Conservation (phyloP, 2,797 vertebrate species). For the Emydoidea blandingii region DNA sequence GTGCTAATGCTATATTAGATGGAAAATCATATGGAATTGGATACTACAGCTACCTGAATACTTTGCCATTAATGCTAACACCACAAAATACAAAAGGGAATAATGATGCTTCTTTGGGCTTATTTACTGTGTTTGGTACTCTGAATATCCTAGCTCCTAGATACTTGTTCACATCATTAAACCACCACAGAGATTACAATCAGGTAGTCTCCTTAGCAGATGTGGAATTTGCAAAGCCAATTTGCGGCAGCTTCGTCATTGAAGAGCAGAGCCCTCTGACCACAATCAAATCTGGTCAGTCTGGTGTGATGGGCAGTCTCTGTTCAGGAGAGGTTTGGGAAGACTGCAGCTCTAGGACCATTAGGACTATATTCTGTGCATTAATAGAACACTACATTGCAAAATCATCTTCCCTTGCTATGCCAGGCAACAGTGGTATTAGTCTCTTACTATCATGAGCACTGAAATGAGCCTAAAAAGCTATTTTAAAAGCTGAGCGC, state of each 20-base stretch:
- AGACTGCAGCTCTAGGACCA: not conserved
- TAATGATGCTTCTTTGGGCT: not conserved
- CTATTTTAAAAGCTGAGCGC: conserved; percentile 20
- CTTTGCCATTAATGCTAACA: not conserved
- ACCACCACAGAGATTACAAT: not conserved
- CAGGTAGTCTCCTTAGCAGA: not conserved
- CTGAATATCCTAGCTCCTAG: not conserved
- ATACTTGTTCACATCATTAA: not conserved
- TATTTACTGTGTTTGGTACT: not conserved
- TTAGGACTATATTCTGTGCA: not conserved
- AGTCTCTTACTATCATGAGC: not conserved
- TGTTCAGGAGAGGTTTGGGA: not conserved
- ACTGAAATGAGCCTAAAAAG: not conserved
- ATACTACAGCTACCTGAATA: not conserved
- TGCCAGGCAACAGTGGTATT: not conserved
- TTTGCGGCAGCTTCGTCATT: not conserved
- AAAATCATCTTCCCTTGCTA: not conserved
- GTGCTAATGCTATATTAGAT: not conserved
- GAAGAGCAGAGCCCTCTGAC: not conserved
- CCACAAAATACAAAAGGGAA: not conserved
- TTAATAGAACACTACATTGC: not conserved
- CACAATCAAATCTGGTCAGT: not conserved
- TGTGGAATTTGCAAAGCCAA: not conserved
- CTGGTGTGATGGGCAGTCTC: not conserved
- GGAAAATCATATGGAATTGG: not conserved